Conservation (phyloP, 2,888 invertebrate species). For the Amblyjoppa proteus region DNA sequence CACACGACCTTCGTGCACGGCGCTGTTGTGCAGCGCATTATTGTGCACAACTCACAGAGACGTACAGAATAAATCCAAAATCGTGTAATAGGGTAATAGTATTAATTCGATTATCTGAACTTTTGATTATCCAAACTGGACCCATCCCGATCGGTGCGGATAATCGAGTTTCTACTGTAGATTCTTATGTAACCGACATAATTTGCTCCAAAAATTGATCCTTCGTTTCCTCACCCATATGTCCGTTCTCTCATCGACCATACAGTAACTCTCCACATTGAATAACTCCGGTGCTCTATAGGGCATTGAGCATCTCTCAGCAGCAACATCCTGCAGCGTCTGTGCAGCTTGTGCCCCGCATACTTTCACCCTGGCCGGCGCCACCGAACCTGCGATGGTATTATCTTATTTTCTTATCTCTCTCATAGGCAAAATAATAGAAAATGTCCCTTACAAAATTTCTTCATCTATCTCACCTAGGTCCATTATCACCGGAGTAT, state of each 20-base stretch:
- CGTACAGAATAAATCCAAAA: too few species aligned
- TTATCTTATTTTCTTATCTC: slow-evolving; percentile 17
- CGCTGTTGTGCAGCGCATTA: too few species aligned
- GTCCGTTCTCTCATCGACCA: slow-evolving; percentile 93
- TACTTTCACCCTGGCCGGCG: slow-evolving; percentile 88
- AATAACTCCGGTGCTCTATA: slow-evolving; percentile 96
- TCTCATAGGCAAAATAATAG: background rate
- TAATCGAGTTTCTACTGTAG: too few species aligned
- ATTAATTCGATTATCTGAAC: too few species aligned
- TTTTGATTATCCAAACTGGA: too few species aligned
- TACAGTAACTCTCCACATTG: slow-evolving; percentile 92
- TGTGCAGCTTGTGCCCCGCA: slow-evolving; percentile 90
- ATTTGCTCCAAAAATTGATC: background rate
- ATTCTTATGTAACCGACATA: background rate
- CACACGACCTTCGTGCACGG: too few species aligned
- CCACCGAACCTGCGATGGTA: slow-evolving; percentile 87
- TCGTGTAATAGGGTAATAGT: too few species aligned
- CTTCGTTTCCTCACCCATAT: slow-evolving; percentile 89
- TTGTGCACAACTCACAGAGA: too few species aligned
- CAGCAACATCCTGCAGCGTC: slow-evolving; percentile 91
- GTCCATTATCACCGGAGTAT: slow-evolving; percentile 93
- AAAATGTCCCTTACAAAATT: background rate
- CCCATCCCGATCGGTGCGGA: too few species aligned
- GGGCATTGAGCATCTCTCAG: slow-evolving; percentile 94
- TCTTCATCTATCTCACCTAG: slow-evolving; percentile 86